Base-by-base conservation (phyloP, 1,140 invertebrate species). In the Pomacea maculata region DNA sequence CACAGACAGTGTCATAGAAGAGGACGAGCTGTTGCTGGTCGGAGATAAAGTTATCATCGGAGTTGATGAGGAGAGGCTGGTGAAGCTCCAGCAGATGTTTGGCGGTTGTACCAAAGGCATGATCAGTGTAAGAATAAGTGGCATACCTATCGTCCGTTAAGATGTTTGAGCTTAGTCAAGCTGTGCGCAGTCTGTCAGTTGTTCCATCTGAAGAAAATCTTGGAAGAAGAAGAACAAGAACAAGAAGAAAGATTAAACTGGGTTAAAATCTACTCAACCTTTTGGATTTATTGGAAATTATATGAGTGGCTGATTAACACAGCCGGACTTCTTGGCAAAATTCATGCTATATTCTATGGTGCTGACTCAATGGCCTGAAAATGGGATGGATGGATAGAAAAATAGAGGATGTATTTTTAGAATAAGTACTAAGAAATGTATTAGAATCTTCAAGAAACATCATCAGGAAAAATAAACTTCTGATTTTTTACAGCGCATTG, bases 41-140 rank as follows among this genome's bases (percentile, higher is more conserved):
- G 79, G 79, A 52, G 79, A 80, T 15, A 45, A 52, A n/a, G 79
- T 80, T n/a, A 52, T 65, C 7, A 68, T 80, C 11, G 73, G 45
- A n/a, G 79, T 75, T 5, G 63, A 65, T 63, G 71, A 68, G 71
- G 72, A 80, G 63, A 67, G 34, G 25, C 71, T 80, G 64, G n/a
- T 64, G 63, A 64, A 80, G 55, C 64, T 80, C 7, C 79, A 80
- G 72, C 61, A 80, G 25, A 54, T 55, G 1, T 78, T n/a, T 57
- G 77, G 77, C 7, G 77, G 77, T 45, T 64, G 64, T n/a, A 25
- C 77, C n/a, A 17, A 78, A 15, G 70, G 25, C 25, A 78, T 78
- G 77, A 78, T 78, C 21, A n/a, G 68, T 21, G 77, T 76, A 75
- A 12, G 52, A n/a, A 34, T 45, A n/a, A n/a, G 15, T 54, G 29